Evolutionary conservation across 2,113 vertebrate species (phyloP).

Genomic region (Chaetops frenatus): DNA sequence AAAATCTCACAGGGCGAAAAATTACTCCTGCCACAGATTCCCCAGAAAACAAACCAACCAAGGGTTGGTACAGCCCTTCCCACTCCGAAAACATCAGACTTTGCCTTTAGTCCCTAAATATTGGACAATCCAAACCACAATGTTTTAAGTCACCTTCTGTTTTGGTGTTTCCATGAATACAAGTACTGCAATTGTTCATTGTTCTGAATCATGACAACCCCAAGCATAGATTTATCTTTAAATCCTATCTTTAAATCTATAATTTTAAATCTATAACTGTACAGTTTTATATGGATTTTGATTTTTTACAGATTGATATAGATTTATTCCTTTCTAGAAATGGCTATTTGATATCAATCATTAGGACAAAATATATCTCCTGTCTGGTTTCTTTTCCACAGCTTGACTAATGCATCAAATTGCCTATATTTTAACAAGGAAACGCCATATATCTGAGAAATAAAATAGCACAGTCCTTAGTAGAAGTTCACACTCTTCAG

Average conservation of each 20-base stretch:
- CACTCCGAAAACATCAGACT: not conserved
- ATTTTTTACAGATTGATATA: not conserved
- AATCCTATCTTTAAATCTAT: not conserved
- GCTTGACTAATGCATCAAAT: not conserved
- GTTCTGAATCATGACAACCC: not conserved
- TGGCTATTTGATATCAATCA: not conserved
- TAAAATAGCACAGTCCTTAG: not conserved
- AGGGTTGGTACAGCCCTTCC: not conserved
- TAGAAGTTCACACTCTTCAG: not conserved
- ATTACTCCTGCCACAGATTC: not conserved
- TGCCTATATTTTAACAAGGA: constrained; percentile 20
- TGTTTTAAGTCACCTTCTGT: not conserved
- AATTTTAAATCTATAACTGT: not conserved
- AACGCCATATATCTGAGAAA: not conserved
- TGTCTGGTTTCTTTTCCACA: not conserved
- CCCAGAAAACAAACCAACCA: not conserved
- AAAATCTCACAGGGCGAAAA: not conserved
- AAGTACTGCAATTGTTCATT: not conserved
- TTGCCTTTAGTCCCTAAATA: not conserved
- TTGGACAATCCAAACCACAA: not conserved
- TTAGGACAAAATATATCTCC: not conserved
- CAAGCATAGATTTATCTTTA: not conserved
- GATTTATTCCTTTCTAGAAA: not conserved
- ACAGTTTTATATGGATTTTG: not conserved
- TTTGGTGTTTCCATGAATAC: not conserved